Conservation (phyloP, 1,140 invertebrate genomes). For the Caenorhabditis brenneri region DNA sequence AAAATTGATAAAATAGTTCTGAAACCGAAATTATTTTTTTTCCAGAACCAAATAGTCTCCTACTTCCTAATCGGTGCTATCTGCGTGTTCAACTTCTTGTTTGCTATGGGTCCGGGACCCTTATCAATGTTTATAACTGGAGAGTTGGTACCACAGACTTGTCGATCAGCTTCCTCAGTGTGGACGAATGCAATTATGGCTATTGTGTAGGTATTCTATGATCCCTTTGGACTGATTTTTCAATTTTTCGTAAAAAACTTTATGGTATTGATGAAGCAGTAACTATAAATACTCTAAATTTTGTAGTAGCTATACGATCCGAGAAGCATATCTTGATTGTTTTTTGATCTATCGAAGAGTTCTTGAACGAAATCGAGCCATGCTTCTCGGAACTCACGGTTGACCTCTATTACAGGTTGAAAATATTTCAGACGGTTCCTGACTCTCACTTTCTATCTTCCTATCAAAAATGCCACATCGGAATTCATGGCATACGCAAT, state of each 20-base stretch:
- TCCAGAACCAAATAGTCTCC: conserved; percentile 18
- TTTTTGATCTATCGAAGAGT: too few relatives aligned
- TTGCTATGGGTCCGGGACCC: conserved; percentile 17
- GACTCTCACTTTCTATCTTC: background rate
- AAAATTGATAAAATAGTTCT: too few relatives aligned
- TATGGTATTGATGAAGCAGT: too few relatives aligned
- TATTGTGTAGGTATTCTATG: background rate
- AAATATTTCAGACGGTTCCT: background rate
- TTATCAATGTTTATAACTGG: conserved; percentile 4
- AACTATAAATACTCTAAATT: too few relatives aligned
- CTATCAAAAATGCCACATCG: background rate
- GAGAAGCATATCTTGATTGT: too few relatives aligned
- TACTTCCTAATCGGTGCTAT: background rate
- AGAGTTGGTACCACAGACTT: conserved; percentile 7
- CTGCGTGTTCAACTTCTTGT: conserved; percentile 2
- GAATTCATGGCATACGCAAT: background rate
- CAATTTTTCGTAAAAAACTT: too few relatives aligned
- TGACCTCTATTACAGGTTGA: background rate
- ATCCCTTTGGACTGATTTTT: too few relatives aligned
- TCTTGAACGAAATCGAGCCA: too few relatives aligned
- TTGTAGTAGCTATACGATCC: too few relatives aligned
- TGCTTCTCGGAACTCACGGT: background rate
- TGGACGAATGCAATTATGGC: conserved; percentile 21
- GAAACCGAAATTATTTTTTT: background rate
- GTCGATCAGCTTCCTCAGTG: background rate